A percentile compares a stretch with the other conserved stretches of the same genome.
phyloP scores from a whole-genome alignment of 1,140 invertebrate genomes.

The Stenopsyche tienmushanensis region DNA sequence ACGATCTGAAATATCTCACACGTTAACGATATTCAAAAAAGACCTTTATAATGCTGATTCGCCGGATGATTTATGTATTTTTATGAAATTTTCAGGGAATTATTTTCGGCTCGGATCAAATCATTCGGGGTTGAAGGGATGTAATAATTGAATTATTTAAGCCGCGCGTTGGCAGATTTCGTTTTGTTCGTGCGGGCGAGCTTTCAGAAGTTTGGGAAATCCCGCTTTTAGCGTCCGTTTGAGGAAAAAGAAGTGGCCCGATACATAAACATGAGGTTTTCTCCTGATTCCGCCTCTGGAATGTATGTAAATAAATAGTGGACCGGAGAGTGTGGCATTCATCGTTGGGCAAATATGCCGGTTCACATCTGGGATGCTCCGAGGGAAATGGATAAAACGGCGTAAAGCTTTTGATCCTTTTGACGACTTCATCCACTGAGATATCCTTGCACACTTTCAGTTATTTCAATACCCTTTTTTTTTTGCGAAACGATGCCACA shows the following conservation, averaged over 20 bases:
- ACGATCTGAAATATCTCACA: too few species aligned
- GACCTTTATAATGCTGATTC: too few species aligned
- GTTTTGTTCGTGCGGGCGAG: too few species aligned
- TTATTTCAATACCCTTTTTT: not conserved
- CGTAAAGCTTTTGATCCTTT: conserved; percentile 22
- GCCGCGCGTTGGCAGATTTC: too few species aligned
- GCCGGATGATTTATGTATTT: too few species aligned
- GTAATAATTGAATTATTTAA: too few species aligned
- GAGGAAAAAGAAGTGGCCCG: not conserved
- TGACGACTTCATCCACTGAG: conserved; percentile 6
- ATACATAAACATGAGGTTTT: conserved; percentile 29
- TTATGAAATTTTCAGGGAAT: too few species aligned
- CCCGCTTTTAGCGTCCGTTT: too few species aligned
- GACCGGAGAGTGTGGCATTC: conserved; percentile 25
- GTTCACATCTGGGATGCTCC: not conserved
- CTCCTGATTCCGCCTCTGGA: not conserved
- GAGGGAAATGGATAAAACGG: not conserved
- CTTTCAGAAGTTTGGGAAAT: too few species aligned
- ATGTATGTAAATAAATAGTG: conserved; percentile 29
- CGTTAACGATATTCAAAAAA: too few species aligned
- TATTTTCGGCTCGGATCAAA: too few species aligned
- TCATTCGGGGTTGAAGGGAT: too few species aligned
- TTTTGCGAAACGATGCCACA: not conserved
- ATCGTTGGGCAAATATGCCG: conserved; percentile 10
- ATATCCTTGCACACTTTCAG: not conserved